Evolutionary conservation across 2,888 invertebrate species (phyloP).

Genomic region (Stegana nigrithorax): DNA sequence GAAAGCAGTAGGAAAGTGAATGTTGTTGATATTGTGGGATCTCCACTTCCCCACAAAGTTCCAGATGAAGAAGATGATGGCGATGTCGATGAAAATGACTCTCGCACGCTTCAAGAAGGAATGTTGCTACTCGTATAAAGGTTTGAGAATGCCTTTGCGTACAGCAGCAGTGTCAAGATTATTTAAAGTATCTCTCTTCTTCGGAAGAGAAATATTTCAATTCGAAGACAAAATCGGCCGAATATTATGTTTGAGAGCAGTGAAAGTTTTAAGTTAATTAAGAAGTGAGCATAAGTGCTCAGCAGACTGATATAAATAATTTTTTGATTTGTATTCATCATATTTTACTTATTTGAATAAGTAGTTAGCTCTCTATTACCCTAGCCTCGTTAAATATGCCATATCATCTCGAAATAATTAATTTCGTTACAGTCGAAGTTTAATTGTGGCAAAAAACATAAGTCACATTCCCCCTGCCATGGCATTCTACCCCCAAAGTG

Average conservation of each 20-base stretch:
- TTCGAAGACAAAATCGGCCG: no score
- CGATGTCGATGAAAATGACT: neutral
- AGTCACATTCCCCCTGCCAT: slow-evolving; percentile 24
- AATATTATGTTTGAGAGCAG: no score
- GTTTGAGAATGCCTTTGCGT: no score
- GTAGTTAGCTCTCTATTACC: slow-evolving; percentile 4
- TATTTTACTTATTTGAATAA: slow-evolving; percentile 31
- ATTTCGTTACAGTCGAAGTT: slow-evolving; percentile 44
- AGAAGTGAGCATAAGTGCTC: no score
- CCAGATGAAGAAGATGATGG: neutral
- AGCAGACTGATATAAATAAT: slow-evolving; percentile 28
- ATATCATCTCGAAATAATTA: slow-evolving; percentile 50
- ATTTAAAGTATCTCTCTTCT: no score
- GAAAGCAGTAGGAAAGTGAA: neutral
- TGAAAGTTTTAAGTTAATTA: no score
- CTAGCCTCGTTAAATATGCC: slow-evolving; percentile 35
- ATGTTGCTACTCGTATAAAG: no score
- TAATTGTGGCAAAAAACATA: slow-evolving; percentile 41
- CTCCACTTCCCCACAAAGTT: no score
- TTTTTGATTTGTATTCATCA: slow-evolving; percentile 44
- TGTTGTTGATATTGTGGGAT: no score
- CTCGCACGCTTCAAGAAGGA: no score
- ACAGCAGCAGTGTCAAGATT: no score
- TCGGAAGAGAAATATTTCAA: no score
- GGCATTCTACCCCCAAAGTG: slow-evolving; percentile 22